phyloP scores from a whole-genome alignment of 2,113 vertebrate genomes.

The Typhlomys cinereus region DNA sequence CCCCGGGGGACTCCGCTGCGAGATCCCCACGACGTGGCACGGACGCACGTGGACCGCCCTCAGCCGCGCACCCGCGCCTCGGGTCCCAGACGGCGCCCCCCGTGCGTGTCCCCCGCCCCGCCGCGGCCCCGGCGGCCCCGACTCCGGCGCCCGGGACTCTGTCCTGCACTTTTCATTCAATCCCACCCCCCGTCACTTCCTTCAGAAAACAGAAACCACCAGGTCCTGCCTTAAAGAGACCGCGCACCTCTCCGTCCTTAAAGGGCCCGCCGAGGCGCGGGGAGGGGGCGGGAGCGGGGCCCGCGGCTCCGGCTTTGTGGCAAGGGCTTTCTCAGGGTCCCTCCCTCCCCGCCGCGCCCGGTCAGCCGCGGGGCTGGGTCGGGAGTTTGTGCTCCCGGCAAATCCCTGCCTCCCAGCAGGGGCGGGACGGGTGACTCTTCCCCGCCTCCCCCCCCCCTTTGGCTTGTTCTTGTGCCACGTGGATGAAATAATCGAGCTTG shows the following conservation, averaged over 20 bases:
- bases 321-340: rapidly evolving
- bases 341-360: background rate
- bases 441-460: background rate
- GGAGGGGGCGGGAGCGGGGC: background rate
- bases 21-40: background rate
- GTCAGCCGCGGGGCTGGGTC: background rate
- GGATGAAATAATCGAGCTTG: conserved; percentile 61
- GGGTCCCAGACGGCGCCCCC: background rate
- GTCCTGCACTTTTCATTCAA: conserved; percentile 78
- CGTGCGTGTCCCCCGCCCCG: background rate
- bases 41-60: conserved; percentile 27
- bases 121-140: background rate
- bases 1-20: background rate
- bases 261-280: conserved; percentile 83
- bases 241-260: conserved; percentile 87
- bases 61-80: background rate
- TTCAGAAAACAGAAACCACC: conserved; percentile 84
- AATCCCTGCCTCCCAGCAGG: conserved; percentile 37
- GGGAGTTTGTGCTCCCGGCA: background rate
- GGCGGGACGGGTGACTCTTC: conserved; percentile 35
- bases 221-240: conserved; percentile 82
- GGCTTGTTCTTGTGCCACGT: conserved; percentile 70
- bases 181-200: conserved; percentile 91
- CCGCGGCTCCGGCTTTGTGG: background rate
- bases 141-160: conserved; percentile 11